Conservation (phyloP, 2,113 vertebrate species). For the Petrocephalus microphthalmus region DNA sequence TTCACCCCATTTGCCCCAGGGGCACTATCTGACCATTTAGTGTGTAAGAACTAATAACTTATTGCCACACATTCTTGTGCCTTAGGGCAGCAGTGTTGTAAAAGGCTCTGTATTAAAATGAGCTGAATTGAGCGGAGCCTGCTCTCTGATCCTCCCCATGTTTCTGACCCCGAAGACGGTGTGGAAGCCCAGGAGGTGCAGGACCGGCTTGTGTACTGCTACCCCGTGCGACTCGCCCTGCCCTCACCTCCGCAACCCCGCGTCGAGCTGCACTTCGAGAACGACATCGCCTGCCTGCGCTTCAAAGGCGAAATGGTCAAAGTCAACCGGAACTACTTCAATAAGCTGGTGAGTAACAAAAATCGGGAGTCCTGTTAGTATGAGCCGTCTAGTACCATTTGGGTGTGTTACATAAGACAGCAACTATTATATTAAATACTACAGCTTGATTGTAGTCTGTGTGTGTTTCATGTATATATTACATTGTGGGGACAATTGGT, state of each 20-base stretch:
- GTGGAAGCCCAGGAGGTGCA: constrained; percentile 61
- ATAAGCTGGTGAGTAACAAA: constrained; percentile 77
- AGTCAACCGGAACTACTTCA: constrained; percentile 90
- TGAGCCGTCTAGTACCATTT: background rate
- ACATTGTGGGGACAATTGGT: too few species aligned
- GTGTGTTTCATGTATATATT: background rate
- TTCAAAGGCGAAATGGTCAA: constrained; percentile 96
- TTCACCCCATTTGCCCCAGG: background rate
- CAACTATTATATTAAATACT: background rate
- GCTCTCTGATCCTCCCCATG: background rate
- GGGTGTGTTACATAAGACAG: background rate
- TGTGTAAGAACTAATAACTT: background rate
- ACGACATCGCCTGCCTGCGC: constrained; percentile 81
- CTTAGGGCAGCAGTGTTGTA: background rate
- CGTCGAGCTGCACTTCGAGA: constrained; percentile 91
- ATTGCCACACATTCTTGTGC: background rate
- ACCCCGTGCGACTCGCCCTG: constrained; percentile 73
- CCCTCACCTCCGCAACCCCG: constrained; percentile 73
- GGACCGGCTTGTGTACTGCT: constrained; percentile 86
- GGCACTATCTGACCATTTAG: background rate
- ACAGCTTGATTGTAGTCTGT: background rate
- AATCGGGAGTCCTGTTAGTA: background rate
- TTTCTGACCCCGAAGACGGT: constrained; percentile 47
- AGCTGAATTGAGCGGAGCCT: background rate
- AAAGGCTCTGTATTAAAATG: background rate